Base-by-base conservation (phyloP, 2,888 invertebrate species). In the Callyntrura sp. region DNA sequence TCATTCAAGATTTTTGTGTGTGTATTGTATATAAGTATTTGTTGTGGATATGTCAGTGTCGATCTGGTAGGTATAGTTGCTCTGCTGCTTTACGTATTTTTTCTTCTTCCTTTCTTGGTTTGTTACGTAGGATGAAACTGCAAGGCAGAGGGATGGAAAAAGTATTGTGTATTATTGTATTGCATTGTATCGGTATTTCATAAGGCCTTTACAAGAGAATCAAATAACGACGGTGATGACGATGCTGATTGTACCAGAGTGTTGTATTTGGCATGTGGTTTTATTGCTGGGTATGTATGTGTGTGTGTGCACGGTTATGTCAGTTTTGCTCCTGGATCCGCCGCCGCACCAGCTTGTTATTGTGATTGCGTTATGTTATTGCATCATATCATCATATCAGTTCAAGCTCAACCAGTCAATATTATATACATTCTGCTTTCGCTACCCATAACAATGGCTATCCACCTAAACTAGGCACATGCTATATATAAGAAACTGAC, bases 311-410 rank as follows among this genome's bases (percentile, higher is more conserved):
- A 51, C 43, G 76, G 51, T n/a, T 81, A 43, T 81, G 81, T 55
- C 79, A 81, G 81, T 57, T 60, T 81, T 12, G 45, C 35, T 35
- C 35, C 25, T 60, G 20, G 9, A 28, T 81, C 35, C 57, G 25
- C 55, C 5, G 5, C 65, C 43, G 14, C 17, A 23, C 28, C 76
- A 76, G 76, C 76, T 76, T 76, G 48, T 76, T 51, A 55, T 76
- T 51, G 76, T 81, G 60, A 81, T 60, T 81, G 45, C 65, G 65
- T 84, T 84, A 84, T 70, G 51, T 84, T 84, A 84, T 84, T 84
- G 84, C 84, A 70, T 84, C 84, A 84, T 84, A 68, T 70, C 84
- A 70, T 84, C 84, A 84, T 84, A 68, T 70, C 48, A 48, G 55
- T n/a, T 55, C 48, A 65, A 65, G 17, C 23, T 35, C 35, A 35